Evolutionary conservation across 2,888 invertebrate genomes (phyloP).

Genomic region (Stenurella melanura): DNA sequence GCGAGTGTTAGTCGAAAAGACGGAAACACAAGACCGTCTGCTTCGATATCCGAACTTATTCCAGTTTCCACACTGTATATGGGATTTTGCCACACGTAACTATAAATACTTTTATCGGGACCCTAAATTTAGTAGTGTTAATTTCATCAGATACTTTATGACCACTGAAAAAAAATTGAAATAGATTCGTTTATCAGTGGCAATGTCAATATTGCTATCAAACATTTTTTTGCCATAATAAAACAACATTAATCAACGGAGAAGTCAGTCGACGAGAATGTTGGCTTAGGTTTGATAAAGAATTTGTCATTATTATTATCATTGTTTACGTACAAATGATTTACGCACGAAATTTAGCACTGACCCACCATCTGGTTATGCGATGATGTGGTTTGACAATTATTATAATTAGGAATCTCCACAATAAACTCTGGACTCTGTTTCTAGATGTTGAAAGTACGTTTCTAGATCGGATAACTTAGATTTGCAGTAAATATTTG

Average conservation of each 20-base stretch:
- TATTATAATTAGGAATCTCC: neutral
- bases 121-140: neutral
- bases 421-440: neutral
- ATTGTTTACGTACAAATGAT: neutral
- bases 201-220: neutral
- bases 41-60: too few species aligned
- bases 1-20: too few species aligned
- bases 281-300: neutral
- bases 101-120: neutral
- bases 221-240: neutral
- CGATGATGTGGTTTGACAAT: neutral
- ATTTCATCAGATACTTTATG: neutral
- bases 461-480: neutral
- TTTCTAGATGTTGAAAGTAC: neutral
- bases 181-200: neutral
- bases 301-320: neutral
- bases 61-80: too few species aligned
- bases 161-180: neutral
- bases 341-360: neutral
- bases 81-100: too few species aligned
- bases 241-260: neutral
- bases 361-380: neutral
- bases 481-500: slow-evolving; percentile 2
- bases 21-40: too few species aligned
- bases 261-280: neutral